These are phyloP conservation scores for Athetis lepigone DNA, from an alignment of 2,888 invertebrate genomes.

Conservation along the genomic window DNA sequence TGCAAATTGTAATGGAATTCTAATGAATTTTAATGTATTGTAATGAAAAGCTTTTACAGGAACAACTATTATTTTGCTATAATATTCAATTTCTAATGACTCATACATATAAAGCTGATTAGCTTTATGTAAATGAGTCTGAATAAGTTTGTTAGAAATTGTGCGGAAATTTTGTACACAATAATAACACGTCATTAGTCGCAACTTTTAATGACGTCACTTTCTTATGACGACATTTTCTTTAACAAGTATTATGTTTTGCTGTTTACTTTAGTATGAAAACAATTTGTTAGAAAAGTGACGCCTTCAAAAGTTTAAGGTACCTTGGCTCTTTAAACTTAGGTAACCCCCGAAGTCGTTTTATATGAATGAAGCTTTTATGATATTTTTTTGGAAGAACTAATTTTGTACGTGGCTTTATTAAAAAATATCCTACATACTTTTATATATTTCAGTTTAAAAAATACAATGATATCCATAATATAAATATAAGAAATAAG, in stretches of 20 bases:
- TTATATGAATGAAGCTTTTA: constrained; percentile 23
- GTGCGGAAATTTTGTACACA: not conserved
- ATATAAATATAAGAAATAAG: no score
- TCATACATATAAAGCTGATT: not conserved
- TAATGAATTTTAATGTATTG: not conserved
- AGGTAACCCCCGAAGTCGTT: constrained; percentile 6
- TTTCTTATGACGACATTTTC: constrained; percentile 12
- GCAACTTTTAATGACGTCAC: constrained; percentile 18
- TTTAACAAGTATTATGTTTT: constrained; percentile 9
- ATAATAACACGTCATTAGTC: constrained; percentile 24
- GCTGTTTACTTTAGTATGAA: constrained; percentile 14
- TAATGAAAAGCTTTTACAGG: constrained; percentile 3
- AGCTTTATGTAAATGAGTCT: not conserved
- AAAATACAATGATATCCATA: no score
- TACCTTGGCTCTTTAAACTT: constrained; percentile 18
- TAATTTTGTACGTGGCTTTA: no score
- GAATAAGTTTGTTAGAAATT: not conserved
- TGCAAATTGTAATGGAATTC: constrained; percentile 1
- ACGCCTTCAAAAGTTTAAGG: not conserved
- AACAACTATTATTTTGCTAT: not conserved
- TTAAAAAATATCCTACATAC: no score
- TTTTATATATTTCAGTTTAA: no score
- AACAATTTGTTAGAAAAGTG: constrained; percentile 26
- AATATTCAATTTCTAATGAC: not conserved
- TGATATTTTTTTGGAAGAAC: no score